These are phyloP conservation scores for Pinna nobilis DNA, from an alignment of 1,140 invertebrate species.

Conservation along the genomic window DNA sequence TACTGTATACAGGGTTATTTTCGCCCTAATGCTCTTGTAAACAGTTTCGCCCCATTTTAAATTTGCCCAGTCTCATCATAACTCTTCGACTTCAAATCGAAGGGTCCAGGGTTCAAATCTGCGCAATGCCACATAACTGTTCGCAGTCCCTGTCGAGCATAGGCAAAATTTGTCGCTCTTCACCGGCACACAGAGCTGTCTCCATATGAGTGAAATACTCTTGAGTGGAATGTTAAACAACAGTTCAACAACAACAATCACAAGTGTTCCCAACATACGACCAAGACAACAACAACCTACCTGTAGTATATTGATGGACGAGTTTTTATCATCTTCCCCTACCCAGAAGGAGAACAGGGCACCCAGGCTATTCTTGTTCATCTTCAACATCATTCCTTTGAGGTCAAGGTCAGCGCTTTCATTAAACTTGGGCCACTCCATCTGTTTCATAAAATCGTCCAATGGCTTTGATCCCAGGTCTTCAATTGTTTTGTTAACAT, in stretches of 20 bases:
- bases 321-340: constrained; percentile 94
- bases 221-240: no score
- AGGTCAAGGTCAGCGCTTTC: constrained; percentile 79
- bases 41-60: no score
- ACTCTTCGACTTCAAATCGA: no score
- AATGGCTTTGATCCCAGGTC: constrained; percentile 87
- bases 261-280: neutral
- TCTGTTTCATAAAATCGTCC: constrained; percentile 80
- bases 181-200: no score
- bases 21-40: no score
- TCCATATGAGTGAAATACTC: no score
- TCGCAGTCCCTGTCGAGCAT: no score
- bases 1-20: no score
- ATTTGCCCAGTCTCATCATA: no score
- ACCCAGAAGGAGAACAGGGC: constrained; percentile 89
- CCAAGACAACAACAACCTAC: constrained; percentile 72
- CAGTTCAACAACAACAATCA: neutral
- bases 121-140: no score
- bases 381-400: constrained; percentile 84
- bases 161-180: no score
- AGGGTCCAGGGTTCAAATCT: no score
- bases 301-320: constrained; percentile 89
- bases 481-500: constrained; percentile 93
- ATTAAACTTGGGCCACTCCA: constrained; percentile 22
- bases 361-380: constrained; percentile 88